Evolutionary conservation across 2,797 vertebrate genomes (phyloP).

Genomic region (Schizothorax lantsangensis): DNA sequence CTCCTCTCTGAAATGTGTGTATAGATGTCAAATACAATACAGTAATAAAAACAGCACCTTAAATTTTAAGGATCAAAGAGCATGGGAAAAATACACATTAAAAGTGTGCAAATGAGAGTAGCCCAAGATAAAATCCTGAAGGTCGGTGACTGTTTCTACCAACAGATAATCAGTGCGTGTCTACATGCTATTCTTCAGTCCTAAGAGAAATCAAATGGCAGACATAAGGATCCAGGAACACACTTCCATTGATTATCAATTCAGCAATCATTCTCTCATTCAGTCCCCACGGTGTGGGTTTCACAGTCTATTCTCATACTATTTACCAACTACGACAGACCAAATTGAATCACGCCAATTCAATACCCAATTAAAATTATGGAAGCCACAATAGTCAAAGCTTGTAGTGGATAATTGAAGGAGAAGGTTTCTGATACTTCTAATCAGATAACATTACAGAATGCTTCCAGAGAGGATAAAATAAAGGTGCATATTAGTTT

Average conservation of each 20-base stretch:
- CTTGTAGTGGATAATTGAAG: constrained; percentile 95
- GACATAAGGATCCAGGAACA: background rate
- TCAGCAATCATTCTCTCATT: constrained; percentile 81
- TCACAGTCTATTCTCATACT: constrained; percentile 90
- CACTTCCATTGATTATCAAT: constrained; percentile 53
- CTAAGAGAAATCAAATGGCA: constrained; percentile 4
- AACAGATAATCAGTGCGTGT: background rate
- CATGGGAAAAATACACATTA: background rate
- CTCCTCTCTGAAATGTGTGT: background rate
- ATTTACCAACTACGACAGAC: constrained; percentile 96
- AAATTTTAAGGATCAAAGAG: background rate
- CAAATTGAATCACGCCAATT: constrained; percentile 97
- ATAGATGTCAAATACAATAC: background rate
- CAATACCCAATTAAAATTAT: constrained; percentile 98
- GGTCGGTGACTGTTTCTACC: background rate
- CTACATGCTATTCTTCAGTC: background rate
- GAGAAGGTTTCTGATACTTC: constrained; percentile 86
- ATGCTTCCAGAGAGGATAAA: background rate
- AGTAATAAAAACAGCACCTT: background rate
- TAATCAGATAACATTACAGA: constrained; percentile 83
- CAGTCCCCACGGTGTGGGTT: constrained; percentile 77
- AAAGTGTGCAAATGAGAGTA: background rate
- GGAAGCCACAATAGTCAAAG: constrained; percentile 93
- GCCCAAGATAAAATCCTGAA: background rate
- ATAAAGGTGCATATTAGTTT: background rate